Evolutionary conservation across 2,888 invertebrate genomes (phyloP), one percentile per base, ranked within the genome.

Genomic region (Amphimallon solstitiale): DNA sequence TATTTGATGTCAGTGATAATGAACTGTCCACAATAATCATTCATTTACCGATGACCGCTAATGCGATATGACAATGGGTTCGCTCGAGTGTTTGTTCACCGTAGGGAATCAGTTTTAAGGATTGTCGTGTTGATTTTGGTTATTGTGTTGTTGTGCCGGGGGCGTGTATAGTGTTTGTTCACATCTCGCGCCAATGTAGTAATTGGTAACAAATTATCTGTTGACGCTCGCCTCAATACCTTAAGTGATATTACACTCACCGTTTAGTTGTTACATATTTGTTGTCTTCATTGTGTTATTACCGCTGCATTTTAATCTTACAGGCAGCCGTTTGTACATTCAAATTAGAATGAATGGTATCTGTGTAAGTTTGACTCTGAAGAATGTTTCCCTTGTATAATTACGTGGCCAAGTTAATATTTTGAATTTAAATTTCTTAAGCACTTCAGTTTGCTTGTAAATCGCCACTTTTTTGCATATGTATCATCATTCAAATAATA

Each of bases 151-250:
- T 38, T n/a, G 12, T 21, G 38, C 54, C 54, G n/a, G 19, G 19
- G 54, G 54, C 38, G 54, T 21, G 38, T 35, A 35, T 15, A 43
- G 43, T 43, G 29, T 43, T 59, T 29, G 29, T 59, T 59, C 56
- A 29, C 15, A 29, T 59, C 43, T 59, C 43, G 43, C 56, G 56
- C 29, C 29, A 43, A 40, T 29, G 43, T 59, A 59, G 29, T 59
- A 59, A 59, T 59, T 59, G 56, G 56, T 59, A 29, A 59, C 56
- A 43, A 59, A 59, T 59, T 59, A 59, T 43, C 56, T 45, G 29
- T 59, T 59, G 43, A 59, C 56, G 43, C 43, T 29, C 43, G 17
- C 15, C 35, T 37, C 51, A 51, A 35, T 51, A 51, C 35, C 12
- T 51, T 35, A 35, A 51, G 51, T 51, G 35, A 51, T 51, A 51